A percentile compares a stretch with the other conserved stretches of the same genome.
Conservation (phyloP, 2,797 vertebrate species). For the Manis javanica region DNA sequence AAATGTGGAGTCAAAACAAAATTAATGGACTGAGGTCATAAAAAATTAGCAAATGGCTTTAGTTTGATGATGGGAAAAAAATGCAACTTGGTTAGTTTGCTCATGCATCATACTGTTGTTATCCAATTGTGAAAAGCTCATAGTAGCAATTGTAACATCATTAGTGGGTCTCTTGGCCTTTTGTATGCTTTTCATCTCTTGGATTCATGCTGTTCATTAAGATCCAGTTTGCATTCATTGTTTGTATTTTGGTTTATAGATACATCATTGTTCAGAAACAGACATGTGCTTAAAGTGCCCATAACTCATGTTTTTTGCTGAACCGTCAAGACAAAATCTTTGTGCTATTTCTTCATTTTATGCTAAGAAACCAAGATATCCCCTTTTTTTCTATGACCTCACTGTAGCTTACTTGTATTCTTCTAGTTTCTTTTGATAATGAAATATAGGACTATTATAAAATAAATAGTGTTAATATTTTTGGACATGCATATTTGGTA, state of each 20-base stretch:
- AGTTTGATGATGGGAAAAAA: slow-evolving; percentile 29
- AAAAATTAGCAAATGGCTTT: not conserved
- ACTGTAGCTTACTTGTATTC: slow-evolving; percentile 50
- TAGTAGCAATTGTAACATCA: slow-evolving; percentile 35
- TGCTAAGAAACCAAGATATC: not conserved
- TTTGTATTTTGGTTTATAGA: slow-evolving; percentile 66
- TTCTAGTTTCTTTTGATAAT: slow-evolving; percentile 41
- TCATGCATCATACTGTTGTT: slow-evolving; percentile 43
- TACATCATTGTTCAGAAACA: slow-evolving; percentile 66
- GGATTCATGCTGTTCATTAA: slow-evolving; percentile 71
- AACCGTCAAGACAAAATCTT: slow-evolving; percentile 48
- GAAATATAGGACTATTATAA: slow-evolving; percentile 1
- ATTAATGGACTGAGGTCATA: not conserved
- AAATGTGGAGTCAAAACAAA: slow-evolving; percentile 52
- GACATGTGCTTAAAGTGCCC: not conserved
- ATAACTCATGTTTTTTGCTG: slow-evolving; percentile 56
- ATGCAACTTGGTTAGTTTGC: slow-evolving; percentile 38
- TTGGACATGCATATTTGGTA: slow-evolving; percentile 20
- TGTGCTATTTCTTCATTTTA: slow-evolving; percentile 55
- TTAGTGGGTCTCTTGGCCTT: slow-evolving; percentile 23
- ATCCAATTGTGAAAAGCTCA: slow-evolving; percentile 37
- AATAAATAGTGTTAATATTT: slow-evolving; percentile 36
- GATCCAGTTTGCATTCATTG: slow-evolving; percentile 66
- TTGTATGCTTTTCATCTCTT: slow-evolving; percentile 63
- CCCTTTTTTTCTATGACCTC: slow-evolving; percentile 1